Evolutionary conservation across 2,888 invertebrate genomes (phyloP).

Genomic region (Gonocerus acuteangulatus): DNA sequence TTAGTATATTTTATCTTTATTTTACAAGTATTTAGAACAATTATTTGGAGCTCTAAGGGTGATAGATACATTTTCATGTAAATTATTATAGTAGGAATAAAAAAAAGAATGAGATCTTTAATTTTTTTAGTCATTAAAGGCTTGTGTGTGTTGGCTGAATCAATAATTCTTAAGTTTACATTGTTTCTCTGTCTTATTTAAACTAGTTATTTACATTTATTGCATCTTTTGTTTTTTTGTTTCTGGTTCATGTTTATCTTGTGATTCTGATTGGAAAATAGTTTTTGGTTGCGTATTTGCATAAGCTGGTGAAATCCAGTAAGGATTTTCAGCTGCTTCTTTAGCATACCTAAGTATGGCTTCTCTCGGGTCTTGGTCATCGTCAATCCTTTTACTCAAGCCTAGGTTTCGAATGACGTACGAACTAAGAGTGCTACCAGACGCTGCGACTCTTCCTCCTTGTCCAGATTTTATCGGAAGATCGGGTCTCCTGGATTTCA

Average conservation of each 20-base stretch:
- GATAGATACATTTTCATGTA: no score
- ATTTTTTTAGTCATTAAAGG: no score
- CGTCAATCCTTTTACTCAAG: constrained; percentile 80
- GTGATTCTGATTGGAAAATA: constrained; percentile 58
- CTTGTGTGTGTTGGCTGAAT: no score
- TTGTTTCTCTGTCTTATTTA: no score
- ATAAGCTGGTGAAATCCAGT: constrained; percentile 92
- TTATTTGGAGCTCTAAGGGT: no score
- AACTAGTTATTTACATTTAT: no score
- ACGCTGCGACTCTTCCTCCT: constrained; percentile 88
- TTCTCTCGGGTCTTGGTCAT: constrained; percentile 85
- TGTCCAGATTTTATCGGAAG: constrained; percentile 74
- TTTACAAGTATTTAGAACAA: no score
- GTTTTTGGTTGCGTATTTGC: constrained; percentile 79
- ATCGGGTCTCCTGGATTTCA: constrained; percentile 75
- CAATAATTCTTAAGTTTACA: no score
- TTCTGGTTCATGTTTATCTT: constrained; percentile 44
- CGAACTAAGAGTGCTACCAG: constrained; percentile 91
- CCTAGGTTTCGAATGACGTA: constrained; percentile 94
- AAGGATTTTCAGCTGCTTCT: constrained; percentile 91
- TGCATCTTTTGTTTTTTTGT: constrained; percentile 37
- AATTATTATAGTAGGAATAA: no score
- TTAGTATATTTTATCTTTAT: no score
- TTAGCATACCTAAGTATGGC: constrained; percentile 91
- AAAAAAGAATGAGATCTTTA: no score